These are phyloP conservation scores for Thymallus thymallus DNA, from an alignment of 2,113 vertebrate species.

Conservation along the genomic window DNA sequence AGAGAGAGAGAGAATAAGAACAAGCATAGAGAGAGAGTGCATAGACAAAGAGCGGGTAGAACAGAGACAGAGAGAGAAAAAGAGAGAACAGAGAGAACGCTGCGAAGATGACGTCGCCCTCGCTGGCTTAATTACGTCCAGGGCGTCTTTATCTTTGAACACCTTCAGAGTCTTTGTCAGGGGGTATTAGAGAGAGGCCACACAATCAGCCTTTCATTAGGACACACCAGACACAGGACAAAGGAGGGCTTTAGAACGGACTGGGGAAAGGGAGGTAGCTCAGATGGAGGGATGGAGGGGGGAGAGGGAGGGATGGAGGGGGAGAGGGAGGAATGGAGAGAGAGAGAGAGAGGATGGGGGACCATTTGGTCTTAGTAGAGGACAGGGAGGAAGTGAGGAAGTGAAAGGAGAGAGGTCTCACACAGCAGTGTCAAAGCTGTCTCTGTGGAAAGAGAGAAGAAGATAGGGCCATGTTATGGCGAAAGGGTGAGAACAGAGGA, in stretches of 20 bases:
- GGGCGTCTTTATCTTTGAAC: conserved; percentile 66
- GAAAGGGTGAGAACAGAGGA: not conserved
- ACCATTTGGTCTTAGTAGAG: not conserved
- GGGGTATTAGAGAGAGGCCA: conserved; percentile 87
- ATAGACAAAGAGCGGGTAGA: conserved; percentile 17
- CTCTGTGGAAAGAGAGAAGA: not conserved
- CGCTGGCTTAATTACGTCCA: conserved; percentile 61
- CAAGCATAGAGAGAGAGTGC: conserved; percentile 13
- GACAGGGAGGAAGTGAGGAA: conserved; percentile 12
- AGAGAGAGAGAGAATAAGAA: conserved; percentile 69
- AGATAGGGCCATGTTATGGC: not conserved
- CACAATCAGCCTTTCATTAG: conserved; percentile 95
- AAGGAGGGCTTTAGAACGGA: conserved; percentile 86
- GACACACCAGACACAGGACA: conserved; percentile 78
- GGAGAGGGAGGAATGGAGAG: conserved; percentile 42
- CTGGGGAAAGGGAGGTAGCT: conserved; percentile 82
- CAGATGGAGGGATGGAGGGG: conserved; percentile 78
- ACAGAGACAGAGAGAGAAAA: not conserved
- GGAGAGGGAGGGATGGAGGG: not conserved
- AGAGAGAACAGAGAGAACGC: not conserved
- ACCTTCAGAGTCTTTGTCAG: conserved; percentile 73
- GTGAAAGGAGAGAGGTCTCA: not conserved
- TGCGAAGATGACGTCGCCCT: not conserved
- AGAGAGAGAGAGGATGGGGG: conserved; percentile 7
- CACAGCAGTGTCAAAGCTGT: not conserved